Base-by-base conservation (phyloP, 2,797 vertebrate genomes). In the Hydrolagus colliei region DNA sequence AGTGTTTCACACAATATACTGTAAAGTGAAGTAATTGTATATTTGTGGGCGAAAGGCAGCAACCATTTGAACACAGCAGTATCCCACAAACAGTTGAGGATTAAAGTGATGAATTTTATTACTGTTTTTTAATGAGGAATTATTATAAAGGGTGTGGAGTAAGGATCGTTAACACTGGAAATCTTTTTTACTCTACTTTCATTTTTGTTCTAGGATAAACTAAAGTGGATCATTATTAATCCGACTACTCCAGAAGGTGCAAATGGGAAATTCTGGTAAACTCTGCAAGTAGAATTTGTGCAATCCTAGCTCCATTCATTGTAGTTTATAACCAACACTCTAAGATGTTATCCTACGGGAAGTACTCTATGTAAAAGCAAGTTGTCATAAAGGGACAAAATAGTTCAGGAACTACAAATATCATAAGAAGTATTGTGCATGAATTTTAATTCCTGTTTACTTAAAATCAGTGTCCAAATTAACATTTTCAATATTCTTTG, bases 241-340 rank as follows among this genome's bases (percentile, higher is more conserved):
- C 79, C 79, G n/a, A 84, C 6, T 71, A 84, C 68, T 71, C 20
- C 27, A 84, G 79, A 71, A 84, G 71, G 20, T 71, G 79, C 63
- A 84, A 71, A 71, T 67, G 52, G 18, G 65, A 71, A 52, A 71
- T 71, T 84, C 71, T 9, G 79, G 79, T 84, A 68, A 84, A 16
- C 59, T 59, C 52, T 61, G 75, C 59, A 77, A 61, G n/a, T n/a
- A 77, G 2, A 77, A 77, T 11, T 77, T 77, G 41, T 52, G 41
- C 41, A 59, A 77, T 82, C 32, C 6, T 68, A 67, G 16, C 63
- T 82, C 35, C 9, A 67, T 82, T 18, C 65, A 41, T 67, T 11
- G 4, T 16, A 67, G 14, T 35, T 9, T 82, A 32, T 82, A 16
- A 14, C 9, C 32, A 16, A 12, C 63, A 27, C 16, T 14, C 16